These are phyloP conservation scores for Enteromius mattozi DNA, from an alignment of 2,797 vertebrate species.

Conservation along the genomic window DNA sequence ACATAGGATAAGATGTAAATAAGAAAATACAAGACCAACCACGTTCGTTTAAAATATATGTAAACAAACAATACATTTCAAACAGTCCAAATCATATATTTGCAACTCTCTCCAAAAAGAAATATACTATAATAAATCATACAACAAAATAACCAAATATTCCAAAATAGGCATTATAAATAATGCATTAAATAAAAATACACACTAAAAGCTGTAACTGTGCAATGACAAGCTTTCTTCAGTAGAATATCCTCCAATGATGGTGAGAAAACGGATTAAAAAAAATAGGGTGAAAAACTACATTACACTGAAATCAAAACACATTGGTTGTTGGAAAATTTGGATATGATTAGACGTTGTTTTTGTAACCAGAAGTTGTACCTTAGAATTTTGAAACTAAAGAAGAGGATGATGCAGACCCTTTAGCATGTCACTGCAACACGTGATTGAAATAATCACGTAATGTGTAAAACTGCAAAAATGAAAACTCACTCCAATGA, in stretches of 20 bases:
- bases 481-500: neutral
- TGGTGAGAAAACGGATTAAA: neutral
- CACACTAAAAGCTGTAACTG: conserved; percentile 11
- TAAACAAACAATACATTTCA: neutral
- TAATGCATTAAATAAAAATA: conserved; percentile 2
- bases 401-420: neutral
- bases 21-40: neutral
- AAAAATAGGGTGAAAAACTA: neutral
- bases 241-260: neutral
- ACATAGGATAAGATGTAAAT: neutral
- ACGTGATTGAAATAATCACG: neutral
- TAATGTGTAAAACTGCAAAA: neutral
- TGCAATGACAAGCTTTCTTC: neutral
- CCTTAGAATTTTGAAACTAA: neutral
- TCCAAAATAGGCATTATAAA: neutral
- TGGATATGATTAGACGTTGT: neutral
- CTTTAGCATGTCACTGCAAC: neutral
- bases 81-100: neutral
- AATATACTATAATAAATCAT: neutral
- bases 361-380: neutral
- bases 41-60: neutral
- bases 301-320: neutral
- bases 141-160: neutral
- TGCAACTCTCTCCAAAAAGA: neutral
- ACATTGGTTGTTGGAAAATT: neutral